Evolutionary conservation across 2,797 vertebrate species (phyloP).

Genomic region (Neomorphus geoffroyi): DNA sequence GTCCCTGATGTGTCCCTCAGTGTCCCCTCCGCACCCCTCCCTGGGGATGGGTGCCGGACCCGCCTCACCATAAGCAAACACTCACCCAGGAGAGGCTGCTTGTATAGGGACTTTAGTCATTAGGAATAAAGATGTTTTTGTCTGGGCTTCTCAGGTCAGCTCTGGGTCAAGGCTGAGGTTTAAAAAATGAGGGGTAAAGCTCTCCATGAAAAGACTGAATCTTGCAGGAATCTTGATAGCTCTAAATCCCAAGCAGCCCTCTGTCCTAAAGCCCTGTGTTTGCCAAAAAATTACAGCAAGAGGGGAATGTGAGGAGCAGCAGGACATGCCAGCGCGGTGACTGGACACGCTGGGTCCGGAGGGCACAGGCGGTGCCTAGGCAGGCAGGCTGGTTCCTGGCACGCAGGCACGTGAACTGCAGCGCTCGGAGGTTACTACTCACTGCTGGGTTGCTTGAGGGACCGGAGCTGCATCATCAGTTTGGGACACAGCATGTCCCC

Average conservation of each 20-base stretch:
- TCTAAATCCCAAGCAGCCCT: not conserved
- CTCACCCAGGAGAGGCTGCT: not conserved
- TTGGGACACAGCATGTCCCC: accelerated
- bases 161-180: not conserved
- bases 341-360: accelerated
- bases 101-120: not conserved
- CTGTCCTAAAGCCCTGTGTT: not conserved
- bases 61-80: not conserved
- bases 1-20: not conserved
- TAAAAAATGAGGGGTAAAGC: not conserved
- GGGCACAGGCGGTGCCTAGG: not conserved
- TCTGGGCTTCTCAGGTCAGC: not conserved
- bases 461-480: accelerated
- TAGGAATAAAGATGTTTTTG: not conserved
- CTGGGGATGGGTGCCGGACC: accelerated
- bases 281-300: not conserved
- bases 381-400: not conserved
- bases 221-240: not conserved
- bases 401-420: accelerated
- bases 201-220: not conserved
- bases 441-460: not conserved
- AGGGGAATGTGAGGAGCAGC: not conserved
- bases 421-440: not conserved
- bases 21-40: not conserved
- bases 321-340: not conserved